Conservation (phyloP, 1,140 invertebrate species). For the Holcopasites calliopsidis region DNA sequence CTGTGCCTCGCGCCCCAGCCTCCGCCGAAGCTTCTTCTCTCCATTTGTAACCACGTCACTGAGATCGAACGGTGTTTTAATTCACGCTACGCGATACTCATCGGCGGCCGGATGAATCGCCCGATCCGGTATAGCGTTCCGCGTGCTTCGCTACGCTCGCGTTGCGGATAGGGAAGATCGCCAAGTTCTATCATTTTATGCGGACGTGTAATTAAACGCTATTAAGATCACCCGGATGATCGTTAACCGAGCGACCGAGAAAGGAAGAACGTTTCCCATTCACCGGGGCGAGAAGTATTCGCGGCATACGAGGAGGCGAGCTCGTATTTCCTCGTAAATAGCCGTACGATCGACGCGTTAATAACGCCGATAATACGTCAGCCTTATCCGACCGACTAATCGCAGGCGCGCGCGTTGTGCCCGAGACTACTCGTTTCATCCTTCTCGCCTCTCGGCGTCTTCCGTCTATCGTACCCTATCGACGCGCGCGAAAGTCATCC, state of each 20-base stretch:
- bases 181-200: constrained; percentile 23
- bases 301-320: not conserved
- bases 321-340: constrained; percentile 2
- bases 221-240: constrained; percentile 36
- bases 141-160: constrained; percentile 13
- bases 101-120: constrained; percentile 15
- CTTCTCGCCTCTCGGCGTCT: too few species aligned
- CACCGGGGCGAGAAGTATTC: not conserved
- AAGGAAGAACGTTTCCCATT: not conserved
- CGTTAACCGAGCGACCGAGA: not conserved
- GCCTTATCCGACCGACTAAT: constrained; percentile 11
- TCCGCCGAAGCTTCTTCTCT: not conserved
- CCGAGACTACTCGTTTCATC: not conserved
- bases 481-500: not conserved
- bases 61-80: constrained; percentile 24
- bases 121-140: constrained; percentile 27
- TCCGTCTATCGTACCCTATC: not conserved
- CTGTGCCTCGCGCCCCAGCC: not conserved
- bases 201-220: constrained; percentile 41
- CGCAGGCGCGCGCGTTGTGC: not conserved
- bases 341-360: constrained; percentile 4
- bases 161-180: constrained; percentile 11
- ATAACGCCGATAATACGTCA: constrained; percentile 17
- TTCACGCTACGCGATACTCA: constrained; percentile 8
- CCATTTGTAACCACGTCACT: constrained; percentile 15